These are phyloP conservation scores for Myathropa florea DNA, from an alignment of 2,888 invertebrate genomes.

Conservation along the genomic window DNA sequence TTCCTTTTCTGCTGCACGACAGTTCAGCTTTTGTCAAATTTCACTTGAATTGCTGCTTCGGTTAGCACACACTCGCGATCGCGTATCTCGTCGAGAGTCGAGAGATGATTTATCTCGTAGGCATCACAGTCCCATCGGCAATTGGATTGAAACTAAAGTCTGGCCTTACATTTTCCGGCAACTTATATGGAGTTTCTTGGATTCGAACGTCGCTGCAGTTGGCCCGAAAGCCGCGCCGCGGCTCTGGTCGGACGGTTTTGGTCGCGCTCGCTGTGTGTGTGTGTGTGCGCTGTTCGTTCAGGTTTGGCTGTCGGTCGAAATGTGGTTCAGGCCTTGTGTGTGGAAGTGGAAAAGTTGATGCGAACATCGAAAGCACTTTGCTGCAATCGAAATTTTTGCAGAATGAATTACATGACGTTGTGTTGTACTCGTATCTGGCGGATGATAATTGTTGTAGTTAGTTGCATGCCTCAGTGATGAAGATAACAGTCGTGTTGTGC, in stretches of 20 bases:
- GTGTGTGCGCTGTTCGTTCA: not conserved
- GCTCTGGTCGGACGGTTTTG: slow-evolving; percentile 10
- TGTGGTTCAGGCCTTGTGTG: not conserved
- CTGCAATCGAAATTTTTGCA: not conserved
- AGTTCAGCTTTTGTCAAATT: not conserved
- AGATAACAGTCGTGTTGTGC: not conserved
- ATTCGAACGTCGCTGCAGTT: slow-evolving; percentile 15
- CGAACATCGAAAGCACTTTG: not conserved
- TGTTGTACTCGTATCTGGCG: not conserved
- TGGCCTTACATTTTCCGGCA: slow-evolving; percentile 57
- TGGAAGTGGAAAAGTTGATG: not conserved
- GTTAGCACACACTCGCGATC: not conserved
- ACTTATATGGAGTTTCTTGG: slow-evolving; percentile 65
- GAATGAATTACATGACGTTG: not conserved
- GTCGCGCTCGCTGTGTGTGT: not conserved
- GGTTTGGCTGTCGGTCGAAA: not conserved
- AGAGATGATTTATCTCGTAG: slow-evolving; percentile 8
- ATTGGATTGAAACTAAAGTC: slow-evolving; percentile 59
- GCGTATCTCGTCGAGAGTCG: not conserved
- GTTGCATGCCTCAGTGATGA: not conserved
- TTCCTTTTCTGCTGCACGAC: not conserved
- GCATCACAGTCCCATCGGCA: slow-evolving; percentile 49
- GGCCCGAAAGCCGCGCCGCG: not conserved
- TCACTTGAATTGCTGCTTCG: not conserved
- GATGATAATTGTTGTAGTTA: not conserved